Base-by-base conservation (phyloP, 2,888 invertebrate species). In the Drosophila birchii region DNA sequence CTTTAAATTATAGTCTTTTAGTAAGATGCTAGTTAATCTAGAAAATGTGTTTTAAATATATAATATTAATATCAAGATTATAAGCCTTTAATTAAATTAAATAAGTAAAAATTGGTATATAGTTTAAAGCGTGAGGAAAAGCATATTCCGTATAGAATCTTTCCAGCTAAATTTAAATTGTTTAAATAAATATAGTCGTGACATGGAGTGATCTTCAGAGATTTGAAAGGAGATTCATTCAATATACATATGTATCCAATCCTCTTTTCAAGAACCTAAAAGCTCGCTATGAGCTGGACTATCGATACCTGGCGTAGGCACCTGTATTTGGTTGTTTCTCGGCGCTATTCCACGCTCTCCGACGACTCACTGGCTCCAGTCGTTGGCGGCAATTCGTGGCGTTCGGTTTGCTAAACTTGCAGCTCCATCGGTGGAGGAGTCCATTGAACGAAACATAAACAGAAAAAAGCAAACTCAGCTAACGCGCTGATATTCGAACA, bases 311-410 rank as follows among this genome's bases (percentile, higher is more conserved):
- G 61, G 16, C 36, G 7, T 20, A 45, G 26, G 36, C 62, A 45
- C n/a, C 36, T 45, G 44, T 29, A 29, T 61, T 44, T 29, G 47
- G 5, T 9, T 29, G 14, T 41, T 41, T 5, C 20, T 20, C 41
- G 29, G 34, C 49, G 18, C 26, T 49, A 36, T 34, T 41, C n/a
- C 6, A 23, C 32, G 63, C 64, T 62, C 41, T 64, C 39, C 18
- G 29, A 14, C 23, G 11, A 34, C 41, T 66, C 49, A 51, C 14
- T 51, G 34, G 20, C 38, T 66, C 60, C 60, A 82, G 78, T 82
- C 76, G 78, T 76, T 60, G 75, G 55, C 78, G 78, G 81, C 76
- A 74, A 59, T 75, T 75, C 69, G 72, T 75, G 58, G 68, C 14
- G 72, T 71, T 64, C 56, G 78, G 81, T 79, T 75, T 72, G 70